Conservation (phyloP, 2,113 vertebrate genomes). For the Aramus guarauna region DNA sequence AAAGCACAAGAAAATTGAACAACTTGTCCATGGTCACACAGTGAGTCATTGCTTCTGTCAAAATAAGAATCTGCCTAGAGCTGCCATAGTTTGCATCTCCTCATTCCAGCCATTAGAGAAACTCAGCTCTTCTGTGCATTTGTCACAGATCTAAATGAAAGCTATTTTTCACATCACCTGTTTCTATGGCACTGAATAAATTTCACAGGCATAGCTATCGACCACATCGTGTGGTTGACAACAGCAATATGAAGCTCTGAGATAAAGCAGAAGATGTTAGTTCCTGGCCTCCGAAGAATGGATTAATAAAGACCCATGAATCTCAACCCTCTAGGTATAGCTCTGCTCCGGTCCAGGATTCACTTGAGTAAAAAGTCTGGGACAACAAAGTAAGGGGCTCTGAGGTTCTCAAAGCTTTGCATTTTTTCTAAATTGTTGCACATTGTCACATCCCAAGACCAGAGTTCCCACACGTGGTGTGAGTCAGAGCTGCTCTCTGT, state of each 20-base stretch:
- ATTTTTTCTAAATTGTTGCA: neutral
- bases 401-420: neutral
- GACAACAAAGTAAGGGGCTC: neutral
- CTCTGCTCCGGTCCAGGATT: neutral
- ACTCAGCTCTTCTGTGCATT: neutral
- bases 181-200: neutral
- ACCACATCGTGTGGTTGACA: neutral
- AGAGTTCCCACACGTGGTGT: rapidly evolving
- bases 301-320: neutral
- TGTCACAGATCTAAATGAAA: neutral
- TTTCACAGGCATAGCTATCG: neutral
- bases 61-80: constrained; percentile 33
- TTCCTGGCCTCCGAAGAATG: neutral
- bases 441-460: neutral
- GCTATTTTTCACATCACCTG: neutral
- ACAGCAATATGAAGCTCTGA: neutral
- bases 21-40: neutral
- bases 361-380: neutral
- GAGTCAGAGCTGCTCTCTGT: neutral
- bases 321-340: neutral
- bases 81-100: neutral
- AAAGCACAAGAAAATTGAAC: constrained; percentile 23
- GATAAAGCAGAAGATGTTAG: neutral
- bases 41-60: constrained; percentile 41
- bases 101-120: neutral